These are phyloP conservation scores for Ciconia boyciana DNA, from an alignment of 2,113 vertebrate genomes.

Conservation along the genomic window DNA sequence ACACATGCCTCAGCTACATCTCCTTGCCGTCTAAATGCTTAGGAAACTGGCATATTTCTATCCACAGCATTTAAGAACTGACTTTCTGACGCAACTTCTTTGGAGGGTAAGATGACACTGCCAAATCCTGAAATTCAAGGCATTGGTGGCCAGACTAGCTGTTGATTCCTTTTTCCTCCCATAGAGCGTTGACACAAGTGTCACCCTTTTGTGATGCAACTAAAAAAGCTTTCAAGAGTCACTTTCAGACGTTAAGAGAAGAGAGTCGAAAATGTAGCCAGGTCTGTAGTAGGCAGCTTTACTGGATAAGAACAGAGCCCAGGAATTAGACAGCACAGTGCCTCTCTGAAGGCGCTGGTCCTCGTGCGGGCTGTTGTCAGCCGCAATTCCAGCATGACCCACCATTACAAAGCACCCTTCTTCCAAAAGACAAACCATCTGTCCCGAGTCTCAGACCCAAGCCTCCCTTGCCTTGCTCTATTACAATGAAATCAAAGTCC, in stretches of 20 bases:
- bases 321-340: not conserved
- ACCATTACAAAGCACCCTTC: conserved; percentile 8
- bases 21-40: not conserved
- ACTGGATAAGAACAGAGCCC: not conserved
- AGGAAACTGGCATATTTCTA: not conserved
- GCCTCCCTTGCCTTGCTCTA: not conserved
- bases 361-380: not conserved
- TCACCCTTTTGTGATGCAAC: not conserved
- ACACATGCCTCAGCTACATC: not conserved
- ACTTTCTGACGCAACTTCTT: not conserved
- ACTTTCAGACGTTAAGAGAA: not conserved
- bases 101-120: not conserved
- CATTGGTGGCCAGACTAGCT: not conserved
- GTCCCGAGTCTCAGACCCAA: not conserved
- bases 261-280: not conserved
- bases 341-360: not conserved
- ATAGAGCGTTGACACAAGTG: not conserved
- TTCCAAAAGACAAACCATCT: not conserved
- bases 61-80: not conserved
- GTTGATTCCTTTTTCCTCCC: not conserved
- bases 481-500: conserved; percentile 43
- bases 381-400: not conserved
- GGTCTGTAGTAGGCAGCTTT: not conserved
- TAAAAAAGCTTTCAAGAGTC: not conserved
- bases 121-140: not conserved